These are phyloP conservation scores for Malacoraja senta DNA, from an alignment of 2,797 vertebrate species.

Conservation along the genomic window DNA sequence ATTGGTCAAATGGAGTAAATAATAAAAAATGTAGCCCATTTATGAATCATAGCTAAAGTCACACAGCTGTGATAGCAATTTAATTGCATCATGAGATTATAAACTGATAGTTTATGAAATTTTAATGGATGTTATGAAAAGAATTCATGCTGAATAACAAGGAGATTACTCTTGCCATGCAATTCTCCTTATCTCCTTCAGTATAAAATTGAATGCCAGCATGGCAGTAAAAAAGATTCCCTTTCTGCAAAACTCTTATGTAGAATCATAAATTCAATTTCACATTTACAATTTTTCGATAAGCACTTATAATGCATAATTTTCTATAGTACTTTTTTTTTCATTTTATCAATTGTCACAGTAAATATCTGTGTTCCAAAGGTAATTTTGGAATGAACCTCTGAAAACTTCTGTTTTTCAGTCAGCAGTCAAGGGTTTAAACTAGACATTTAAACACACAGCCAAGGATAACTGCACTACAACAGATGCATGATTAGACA, in stretches of 20 bases:
- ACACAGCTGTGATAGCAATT: not conserved
- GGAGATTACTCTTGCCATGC: not conserved
- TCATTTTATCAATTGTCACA: not conserved
- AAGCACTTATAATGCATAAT: not conserved
- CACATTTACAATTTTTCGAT: not conserved
- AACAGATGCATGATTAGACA: too few relatives aligned
- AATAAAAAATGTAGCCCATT: not conserved
- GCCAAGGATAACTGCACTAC: too few relatives aligned
- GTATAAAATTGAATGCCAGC: not conserved
- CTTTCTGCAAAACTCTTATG: not conserved
- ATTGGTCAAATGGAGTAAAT: not conserved
- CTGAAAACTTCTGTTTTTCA: not conserved
- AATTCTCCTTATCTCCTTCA: not conserved
- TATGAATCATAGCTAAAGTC: conserved; percentile 21
- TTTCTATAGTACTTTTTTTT: not conserved
- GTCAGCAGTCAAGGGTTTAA: not conserved
- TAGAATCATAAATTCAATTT: not conserved
- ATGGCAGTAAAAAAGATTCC: not conserved
- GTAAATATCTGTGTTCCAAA: not conserved
- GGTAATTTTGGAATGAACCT: not conserved
- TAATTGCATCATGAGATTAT: conserved; percentile 9
- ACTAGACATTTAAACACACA: not conserved
- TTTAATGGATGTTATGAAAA: not conserved
- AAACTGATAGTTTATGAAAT: not conserved
- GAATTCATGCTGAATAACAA: not conserved